A percentile compares a stretch with the other conserved stretches of the same genome.
phyloP scores from a whole-genome alignment of 2,888 invertebrate genomes.

The Habroteleia sp. region DNA sequence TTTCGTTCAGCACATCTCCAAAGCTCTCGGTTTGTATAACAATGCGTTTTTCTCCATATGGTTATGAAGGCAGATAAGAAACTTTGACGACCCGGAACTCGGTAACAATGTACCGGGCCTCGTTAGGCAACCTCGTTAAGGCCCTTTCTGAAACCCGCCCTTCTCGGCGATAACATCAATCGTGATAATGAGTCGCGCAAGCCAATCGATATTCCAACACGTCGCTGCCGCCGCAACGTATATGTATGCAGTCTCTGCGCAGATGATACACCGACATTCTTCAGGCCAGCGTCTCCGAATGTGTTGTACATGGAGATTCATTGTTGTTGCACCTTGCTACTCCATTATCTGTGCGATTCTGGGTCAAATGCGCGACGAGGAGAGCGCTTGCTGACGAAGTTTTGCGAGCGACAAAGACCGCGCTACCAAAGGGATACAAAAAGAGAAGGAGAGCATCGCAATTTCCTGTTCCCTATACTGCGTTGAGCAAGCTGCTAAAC shows the following conservation, averaged over 20 bases:
- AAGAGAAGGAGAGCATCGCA: constrained; percentile 57
- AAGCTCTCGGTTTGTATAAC: no score
- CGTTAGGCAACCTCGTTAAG: constrained; percentile 39
- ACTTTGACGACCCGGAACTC: neutral
- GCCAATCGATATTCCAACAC: constrained; percentile 59
- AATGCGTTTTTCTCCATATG: neutral
- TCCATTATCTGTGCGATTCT: constrained; percentile 71
- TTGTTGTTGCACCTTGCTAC: constrained; percentile 68
- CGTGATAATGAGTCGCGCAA: constrained; percentile 59
- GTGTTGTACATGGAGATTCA: constrained; percentile 61
- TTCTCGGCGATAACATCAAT: constrained; percentile 54
- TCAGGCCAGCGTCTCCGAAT: constrained; percentile 51
- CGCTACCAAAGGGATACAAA: constrained; percentile 25
- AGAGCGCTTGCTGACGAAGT: constrained; percentile 10
- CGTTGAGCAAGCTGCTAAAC: constrained; percentile 43
- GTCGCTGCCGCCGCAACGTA: constrained; percentile 20
- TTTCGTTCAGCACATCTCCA: no score
- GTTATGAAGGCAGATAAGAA: constrained; percentile 5
- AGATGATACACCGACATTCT: constrained; percentile 52
- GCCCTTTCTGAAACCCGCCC: constrained; percentile 9
- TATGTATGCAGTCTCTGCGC: constrained; percentile 19
- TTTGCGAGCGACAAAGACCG: constrained; percentile 26
- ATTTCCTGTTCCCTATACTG: constrained; percentile 60
- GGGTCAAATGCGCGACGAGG: constrained; percentile 67
- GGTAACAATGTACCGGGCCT: constrained; percentile 24